Conservation (phyloP, 2,113 vertebrate genomes). For the Myodes glareolus region DNA sequence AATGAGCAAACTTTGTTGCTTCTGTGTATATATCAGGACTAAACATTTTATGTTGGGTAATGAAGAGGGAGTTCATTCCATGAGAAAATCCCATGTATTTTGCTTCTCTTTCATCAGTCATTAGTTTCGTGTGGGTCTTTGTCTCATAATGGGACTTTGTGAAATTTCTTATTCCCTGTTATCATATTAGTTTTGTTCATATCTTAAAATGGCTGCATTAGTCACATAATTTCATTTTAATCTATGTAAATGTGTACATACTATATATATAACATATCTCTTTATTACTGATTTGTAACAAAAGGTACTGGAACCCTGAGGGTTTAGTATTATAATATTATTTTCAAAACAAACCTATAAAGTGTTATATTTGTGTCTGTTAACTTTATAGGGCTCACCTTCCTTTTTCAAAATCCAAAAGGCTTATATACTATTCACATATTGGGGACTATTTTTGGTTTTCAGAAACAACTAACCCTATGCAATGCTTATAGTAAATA, state of each 20-base stretch:
- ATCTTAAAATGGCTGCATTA: not conserved
- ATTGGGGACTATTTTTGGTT: not conserved
- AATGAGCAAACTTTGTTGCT: not conserved
- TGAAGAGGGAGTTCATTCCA: not conserved
- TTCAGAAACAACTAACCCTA: not conserved
- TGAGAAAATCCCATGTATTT: not conserved
- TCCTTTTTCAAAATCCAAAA: not conserved
- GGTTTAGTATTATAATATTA: not conserved
- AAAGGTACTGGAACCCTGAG: not conserved
- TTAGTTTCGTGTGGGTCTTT: not conserved
- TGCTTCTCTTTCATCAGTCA: not conserved
- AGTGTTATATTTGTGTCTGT: not conserved
- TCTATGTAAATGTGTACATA: not conserved
- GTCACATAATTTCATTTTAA: not conserved
- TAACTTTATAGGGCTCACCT: not conserved
- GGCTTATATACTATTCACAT: not conserved
- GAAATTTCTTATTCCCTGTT: not conserved
- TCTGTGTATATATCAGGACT: not conserved
- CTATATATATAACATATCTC: not conserved
- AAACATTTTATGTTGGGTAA: not conserved
- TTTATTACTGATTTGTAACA: not conserved
- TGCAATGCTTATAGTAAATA: not conserved
- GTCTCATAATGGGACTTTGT: not conserved
- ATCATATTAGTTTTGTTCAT: not conserved
- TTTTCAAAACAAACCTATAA: not conserved